Base-by-base conservation (phyloP, 2,113 vertebrate genomes). In the Malurus melanocephalus region DNA sequence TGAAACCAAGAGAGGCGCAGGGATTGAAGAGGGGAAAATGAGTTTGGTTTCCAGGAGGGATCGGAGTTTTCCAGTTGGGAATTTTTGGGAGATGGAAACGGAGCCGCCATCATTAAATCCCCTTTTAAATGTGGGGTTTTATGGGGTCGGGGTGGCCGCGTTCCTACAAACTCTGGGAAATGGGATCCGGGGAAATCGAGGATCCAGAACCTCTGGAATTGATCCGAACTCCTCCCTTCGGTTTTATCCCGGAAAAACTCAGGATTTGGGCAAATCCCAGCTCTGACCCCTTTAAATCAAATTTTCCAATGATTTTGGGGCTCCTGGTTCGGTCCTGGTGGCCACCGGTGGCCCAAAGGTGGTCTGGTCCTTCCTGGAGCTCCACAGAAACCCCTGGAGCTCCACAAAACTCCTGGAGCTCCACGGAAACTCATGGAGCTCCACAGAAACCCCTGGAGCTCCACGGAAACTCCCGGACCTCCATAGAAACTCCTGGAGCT, bases 121-220 rank as follows among this genome's bases (percentile, higher is more conserved):
- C 42, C 20, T 0, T 16, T 45, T 8, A 24, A 60, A 18, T 11
- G 16, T 7, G 53, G 61, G 92, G 35, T 46, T 73, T 84, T 55
- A 6, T 1, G 4, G 27, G 33, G 4, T 32, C n/a, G 1, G 6
- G 17, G 18, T 4, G 16, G 6, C 16, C 2, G 1, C 13, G 88
- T 27, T 52, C 65, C 66, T 28, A 1, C 57, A 1, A 1, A 0
- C 7, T 0, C 24, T 0, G 3, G 2, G 24, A 85, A 13, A 38
- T 1, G 7, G 3, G 76, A 55, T 62, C 77, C 52, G 4, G 48
- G 75, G 35, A 38, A 38, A 38, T 38, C 35, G 35, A 38, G 35
- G 35, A 38, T 45, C 52, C 57, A 12, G 19, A 8, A 2, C 56
- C 60, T n/a, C 46, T 0, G 4, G n/a, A 12, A 9, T 3, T 2